phyloP scores from a whole-genome alignment of 92 coral and sea anemone genomes.

The Nematostella vectensis region DNA sequence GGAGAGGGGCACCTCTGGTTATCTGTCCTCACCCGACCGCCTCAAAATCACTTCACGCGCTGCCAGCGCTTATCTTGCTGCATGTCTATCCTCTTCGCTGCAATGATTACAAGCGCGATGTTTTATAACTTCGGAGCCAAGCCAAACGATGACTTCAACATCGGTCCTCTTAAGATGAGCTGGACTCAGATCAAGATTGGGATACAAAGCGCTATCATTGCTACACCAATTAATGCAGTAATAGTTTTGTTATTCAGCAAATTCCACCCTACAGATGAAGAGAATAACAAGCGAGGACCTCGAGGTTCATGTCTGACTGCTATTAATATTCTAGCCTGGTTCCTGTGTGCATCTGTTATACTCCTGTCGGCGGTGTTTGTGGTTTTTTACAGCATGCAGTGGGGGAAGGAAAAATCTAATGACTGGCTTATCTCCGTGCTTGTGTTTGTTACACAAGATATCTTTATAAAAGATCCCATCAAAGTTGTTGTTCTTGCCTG shows the following conservation, averaged over 20 bases:
- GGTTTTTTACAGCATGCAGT: constrained; percentile 56
- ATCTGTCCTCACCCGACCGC: constrained; percentile 60
- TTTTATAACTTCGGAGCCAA: constrained; percentile 43
- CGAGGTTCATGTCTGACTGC: constrained; percentile 14
- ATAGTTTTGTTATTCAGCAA: constrained; percentile 51
- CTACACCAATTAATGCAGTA: constrained; percentile 56
- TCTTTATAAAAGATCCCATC: constrained; percentile 49
- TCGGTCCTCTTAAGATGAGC: constrained; percentile 62
- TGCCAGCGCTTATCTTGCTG: constrained; percentile 74
- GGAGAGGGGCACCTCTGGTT: constrained; percentile 75
- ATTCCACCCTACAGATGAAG: constrained; percentile 21
- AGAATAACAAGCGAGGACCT: constrained; percentile 4
- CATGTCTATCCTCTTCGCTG: constrained; percentile 55
- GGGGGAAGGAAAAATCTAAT: constrained; percentile 54
- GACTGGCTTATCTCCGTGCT: constrained; percentile 61
- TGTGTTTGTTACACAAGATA: constrained; percentile 61
- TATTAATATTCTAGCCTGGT: constrained; percentile 48
- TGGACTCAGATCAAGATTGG: constrained; percentile 60
- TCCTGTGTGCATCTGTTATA: constrained; percentile 45
- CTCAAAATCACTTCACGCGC: constrained; percentile 64
- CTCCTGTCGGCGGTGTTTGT: constrained; percentile 61
- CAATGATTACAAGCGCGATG: constrained; percentile 77
- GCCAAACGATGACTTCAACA: constrained; percentile 35
- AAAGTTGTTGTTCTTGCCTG: constrained; percentile 61
- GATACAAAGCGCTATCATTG: constrained; percentile 67